Conservation (phyloP, 2,797 vertebrate species). For the Mareca strepera region DNA sequence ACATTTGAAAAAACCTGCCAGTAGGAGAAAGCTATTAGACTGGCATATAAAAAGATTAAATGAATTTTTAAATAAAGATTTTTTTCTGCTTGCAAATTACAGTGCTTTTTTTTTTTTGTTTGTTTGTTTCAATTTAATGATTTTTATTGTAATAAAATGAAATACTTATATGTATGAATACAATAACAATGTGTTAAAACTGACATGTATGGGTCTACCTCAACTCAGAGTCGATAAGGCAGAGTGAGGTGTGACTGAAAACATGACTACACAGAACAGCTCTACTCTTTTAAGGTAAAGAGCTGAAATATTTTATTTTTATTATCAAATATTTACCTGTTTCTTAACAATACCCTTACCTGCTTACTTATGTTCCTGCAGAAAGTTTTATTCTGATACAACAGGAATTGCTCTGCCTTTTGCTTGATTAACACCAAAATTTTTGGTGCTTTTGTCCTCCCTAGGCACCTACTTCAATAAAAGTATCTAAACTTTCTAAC, state of each 20-base stretch:
- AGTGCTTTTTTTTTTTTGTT: background rate
- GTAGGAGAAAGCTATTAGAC: background rate
- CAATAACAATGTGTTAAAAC: background rate
- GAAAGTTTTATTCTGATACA: background rate
- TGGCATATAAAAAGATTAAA: background rate
- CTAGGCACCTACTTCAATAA: background rate
- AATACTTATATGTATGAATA: background rate
- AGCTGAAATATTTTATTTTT: background rate
- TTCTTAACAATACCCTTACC: background rate
- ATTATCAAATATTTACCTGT: background rate
- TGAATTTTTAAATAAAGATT: background rate
- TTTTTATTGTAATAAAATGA: background rate
- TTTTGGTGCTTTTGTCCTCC: background rate
- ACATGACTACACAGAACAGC: background rate
- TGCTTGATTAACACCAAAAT: background rate
- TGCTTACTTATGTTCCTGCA: background rate
- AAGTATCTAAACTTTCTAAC: background rate
- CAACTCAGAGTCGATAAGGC: background rate
- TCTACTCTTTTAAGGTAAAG: background rate
- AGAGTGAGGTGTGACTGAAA: background rate
- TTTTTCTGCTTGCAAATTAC: background rate
- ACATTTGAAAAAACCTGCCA: background rate
- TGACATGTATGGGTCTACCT: background rate
- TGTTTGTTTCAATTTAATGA: background rate
- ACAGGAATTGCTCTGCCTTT: background rate